phyloP scores from a whole-genome alignment of 2,888 invertebrate species.

The Prosapia bicincta region DNA sequence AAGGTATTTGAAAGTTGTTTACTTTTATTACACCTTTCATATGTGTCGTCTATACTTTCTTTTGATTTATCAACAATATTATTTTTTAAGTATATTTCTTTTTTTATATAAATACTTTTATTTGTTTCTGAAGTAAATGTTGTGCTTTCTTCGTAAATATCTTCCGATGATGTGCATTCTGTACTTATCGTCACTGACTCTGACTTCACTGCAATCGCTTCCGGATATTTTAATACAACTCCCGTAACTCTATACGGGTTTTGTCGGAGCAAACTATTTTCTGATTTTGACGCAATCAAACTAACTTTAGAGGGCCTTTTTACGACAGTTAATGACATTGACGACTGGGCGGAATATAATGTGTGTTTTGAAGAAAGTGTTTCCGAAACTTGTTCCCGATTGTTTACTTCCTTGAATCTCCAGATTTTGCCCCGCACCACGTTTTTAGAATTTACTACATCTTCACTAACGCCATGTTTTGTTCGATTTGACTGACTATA shows the following conservation, averaged over 20 bases:
- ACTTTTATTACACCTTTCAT: no score
- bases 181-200: no score
- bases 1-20: no score
- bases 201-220: no score
- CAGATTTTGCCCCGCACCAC: neutral
- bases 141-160: no score
- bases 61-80: neutral
- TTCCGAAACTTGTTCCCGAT: neutral
- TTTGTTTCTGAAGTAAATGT: neutral
- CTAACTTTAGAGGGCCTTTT: no score
- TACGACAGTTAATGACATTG: neutral
- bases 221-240: no score
- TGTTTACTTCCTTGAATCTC: neutral
- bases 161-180: no score
- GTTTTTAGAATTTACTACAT: neutral
- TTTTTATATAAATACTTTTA: neutral
- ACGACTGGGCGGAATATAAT: no score
- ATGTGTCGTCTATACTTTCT: neutral
- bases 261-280: no score
- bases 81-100: neutral
- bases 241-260: no score
- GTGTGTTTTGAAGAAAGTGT: neutral
- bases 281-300: no score
- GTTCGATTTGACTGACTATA: neutral
- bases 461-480: neutral